These are phyloP conservation scores for Lordiphosa collinella DNA, from an alignment of 1,140 invertebrate genomes.

Conservation along the genomic window DNA sequence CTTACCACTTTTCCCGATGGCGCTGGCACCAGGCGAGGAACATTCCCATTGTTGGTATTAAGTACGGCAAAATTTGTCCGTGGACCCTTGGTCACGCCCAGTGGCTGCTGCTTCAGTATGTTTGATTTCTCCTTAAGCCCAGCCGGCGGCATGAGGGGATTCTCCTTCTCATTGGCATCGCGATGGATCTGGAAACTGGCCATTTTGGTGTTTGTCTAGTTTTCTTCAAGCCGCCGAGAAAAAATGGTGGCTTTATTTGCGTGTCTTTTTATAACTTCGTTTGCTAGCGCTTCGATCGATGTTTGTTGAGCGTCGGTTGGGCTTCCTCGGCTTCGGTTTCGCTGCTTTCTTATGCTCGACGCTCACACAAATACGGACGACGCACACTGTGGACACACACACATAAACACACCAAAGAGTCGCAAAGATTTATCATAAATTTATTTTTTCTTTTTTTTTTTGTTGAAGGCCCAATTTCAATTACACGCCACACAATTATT, in stretches of 20 bases:
- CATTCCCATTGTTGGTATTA: constrained; percentile 78
- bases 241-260: constrained; percentile 54
- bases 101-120: constrained; percentile 50
- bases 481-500: constrained; percentile 28
- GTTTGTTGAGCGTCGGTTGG: constrained; percentile 26
- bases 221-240: constrained; percentile 7
- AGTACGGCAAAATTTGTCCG: constrained; percentile 79
- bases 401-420: constrained; percentile 29
- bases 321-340: constrained; percentile 12
- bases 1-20: constrained; percentile 65
- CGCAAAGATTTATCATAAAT: constrained; percentile 49
- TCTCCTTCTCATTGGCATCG: constrained; percentile 83
- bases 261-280: constrained; percentile 49
- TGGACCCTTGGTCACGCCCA: constrained; percentile 64
- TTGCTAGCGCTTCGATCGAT: constrained; percentile 2
- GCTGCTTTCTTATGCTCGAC: constrained; percentile 41
- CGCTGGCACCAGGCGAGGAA: constrained; percentile 35
- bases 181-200: constrained; percentile 82
- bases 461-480: constrained; percentile 32
- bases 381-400: not conserved
- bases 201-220: constrained; percentile 63
- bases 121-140: constrained; percentile 23
- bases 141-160: constrained; percentile 44
- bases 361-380: constrained; percentile 30
- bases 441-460: constrained; percentile 30